Evolutionary conservation across 2,888 invertebrate genomes (phyloP).

Genomic region (Eremobia ochroleuca): DNA sequence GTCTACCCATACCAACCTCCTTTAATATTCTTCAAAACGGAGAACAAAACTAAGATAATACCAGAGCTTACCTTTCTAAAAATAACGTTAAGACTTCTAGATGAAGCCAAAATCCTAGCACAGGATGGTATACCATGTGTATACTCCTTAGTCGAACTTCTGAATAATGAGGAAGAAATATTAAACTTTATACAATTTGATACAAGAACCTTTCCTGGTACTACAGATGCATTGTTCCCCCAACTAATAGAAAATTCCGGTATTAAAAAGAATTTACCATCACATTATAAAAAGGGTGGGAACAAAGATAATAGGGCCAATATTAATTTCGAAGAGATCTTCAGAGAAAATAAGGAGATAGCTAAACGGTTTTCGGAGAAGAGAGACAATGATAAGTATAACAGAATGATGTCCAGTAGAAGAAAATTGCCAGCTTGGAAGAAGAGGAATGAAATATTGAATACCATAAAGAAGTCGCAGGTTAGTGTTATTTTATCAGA

Average conservation of each 20-base stretch:
- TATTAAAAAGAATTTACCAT: constrained; percentile 84
- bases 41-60: constrained; percentile 90
- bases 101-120: constrained; percentile 93
- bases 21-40: constrained; percentile 93
- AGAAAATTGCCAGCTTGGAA: constrained; percentile 94
- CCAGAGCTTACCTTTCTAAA: constrained; percentile 92
- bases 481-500: constrained; percentile 69
- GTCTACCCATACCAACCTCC: constrained; percentile 95
- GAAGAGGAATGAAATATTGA: constrained; percentile 93
- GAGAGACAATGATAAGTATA: constrained; percentile 91
- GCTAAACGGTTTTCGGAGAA: constrained; percentile 92
- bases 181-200: constrained; percentile 91
- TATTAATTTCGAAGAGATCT: constrained; percentile 89
- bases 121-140: constrained; percentile 93
- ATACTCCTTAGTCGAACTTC: constrained; percentile 93
- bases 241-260: constrained; percentile 87
- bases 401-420: constrained; percentile 92
- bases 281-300: constrained; percentile 93
- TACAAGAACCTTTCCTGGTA: constrained; percentile 87
- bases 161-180: constrained; percentile 93
- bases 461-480: constrained; percentile 92
- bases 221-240: constrained; percentile 92
- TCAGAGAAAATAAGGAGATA: constrained; percentile 92
- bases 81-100: constrained; percentile 92
- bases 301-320: constrained; percentile 89